Base-by-base conservation (phyloP, 2,888 invertebrate genomes). In the Diarsia dahlii region DNA sequence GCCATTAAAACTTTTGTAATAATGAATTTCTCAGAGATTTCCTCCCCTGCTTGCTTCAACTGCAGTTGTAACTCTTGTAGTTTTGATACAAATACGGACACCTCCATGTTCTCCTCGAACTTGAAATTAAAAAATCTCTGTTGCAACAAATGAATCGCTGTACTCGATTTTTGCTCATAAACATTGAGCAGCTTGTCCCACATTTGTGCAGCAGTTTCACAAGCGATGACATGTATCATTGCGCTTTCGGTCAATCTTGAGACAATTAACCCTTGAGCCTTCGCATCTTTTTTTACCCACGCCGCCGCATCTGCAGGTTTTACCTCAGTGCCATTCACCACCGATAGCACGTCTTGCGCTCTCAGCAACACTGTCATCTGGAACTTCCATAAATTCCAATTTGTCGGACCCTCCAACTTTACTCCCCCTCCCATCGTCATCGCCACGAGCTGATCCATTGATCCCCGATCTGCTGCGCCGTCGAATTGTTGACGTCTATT, bases 331-430 rank as follows among this genome's bases (percentile, higher is more conserved):
- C 48, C 3, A 48, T 48, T 48, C 48, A 45, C 63, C 63, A 46
- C n/a, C 23, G n/a, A n/a, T n/a, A 46, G 46, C 39, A 63, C 63
- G 20, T 46, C 45, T 63, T 63, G 63, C 63, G 45, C 63, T 63
- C 63, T 39, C 23, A 63, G 23, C 20, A 63, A n/a, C 63, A 63
- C 63, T 45, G 63, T 46, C 63, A 63, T 63, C 63, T 63, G 63
- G n/a, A 63, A 46, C 12, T 46, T 39, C 63, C 62, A 62, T 18
- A 62, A 34, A 39, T 39, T 62, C 62, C 62, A 63, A n/a, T 63
- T 63, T 46, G 39, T 63, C 63, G 63, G n/a, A 45, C 39, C 63
- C 63, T 63, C 63, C 63, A 63, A 63, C 46, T 45, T 63, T n/a
- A n/a, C n/a, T n/a, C 20, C 39, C 45, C n/a, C 39, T 39, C 45